A percentile compares a stretch with the other conserved stretches of the same genome.
Evolutionary conservation across 2,113 vertebrate genomes (phyloP).

Genomic region (Lophochroa leadbeateri): DNA sequence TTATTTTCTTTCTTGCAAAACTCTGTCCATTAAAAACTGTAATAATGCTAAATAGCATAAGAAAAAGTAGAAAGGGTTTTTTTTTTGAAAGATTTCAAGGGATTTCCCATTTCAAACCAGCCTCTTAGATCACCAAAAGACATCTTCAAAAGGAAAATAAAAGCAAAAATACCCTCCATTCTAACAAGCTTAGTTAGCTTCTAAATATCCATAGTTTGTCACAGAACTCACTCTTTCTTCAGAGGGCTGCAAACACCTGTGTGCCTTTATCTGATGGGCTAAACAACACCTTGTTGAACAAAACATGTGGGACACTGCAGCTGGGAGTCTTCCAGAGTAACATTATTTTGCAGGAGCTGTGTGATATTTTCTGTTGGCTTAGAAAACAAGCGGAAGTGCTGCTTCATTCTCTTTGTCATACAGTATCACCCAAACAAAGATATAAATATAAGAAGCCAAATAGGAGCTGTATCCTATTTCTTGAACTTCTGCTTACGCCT

Average conservation of each 20-base stretch:
- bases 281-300: background rate
- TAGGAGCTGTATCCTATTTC: background rate
- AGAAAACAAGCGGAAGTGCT: background rate
- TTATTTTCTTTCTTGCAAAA: background rate
- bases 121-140: background rate
- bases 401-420: background rate
- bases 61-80: background rate
- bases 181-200: background rate
- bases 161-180: background rate
- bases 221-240: background rate
- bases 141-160: background rate
- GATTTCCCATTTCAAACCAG: background rate
- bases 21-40: background rate
- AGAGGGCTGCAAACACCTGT: fast-evolving
- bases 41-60: background rate
- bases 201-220: background rate
- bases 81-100: background rate
- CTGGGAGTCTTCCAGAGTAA: background rate
- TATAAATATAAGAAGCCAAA: background rate
- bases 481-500: background rate
- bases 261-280: background rate
- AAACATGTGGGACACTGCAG: background rate
- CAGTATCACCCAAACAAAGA: background rate
- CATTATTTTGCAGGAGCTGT: background rate
- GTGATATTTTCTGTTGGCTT: background rate